phyloP scores from a whole-genome alignment of 2,113 vertebrate genomes.

The Nematolebias whitei region DNA sequence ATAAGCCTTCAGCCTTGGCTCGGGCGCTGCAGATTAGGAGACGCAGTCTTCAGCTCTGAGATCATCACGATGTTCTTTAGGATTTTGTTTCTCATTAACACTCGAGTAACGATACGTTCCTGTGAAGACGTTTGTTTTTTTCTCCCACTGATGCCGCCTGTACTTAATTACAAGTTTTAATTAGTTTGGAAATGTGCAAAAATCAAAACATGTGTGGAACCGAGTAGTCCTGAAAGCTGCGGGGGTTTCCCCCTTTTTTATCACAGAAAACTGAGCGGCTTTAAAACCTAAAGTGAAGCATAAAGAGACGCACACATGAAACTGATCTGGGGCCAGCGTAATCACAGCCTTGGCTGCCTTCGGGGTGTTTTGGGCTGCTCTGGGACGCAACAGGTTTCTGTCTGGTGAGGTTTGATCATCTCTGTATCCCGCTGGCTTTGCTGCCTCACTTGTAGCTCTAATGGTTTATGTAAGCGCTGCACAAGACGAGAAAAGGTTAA shows the following conservation, averaged over 20 bases:
- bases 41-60: conserved; percentile 25
- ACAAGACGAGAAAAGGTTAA: too few relatives aligned
- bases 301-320: conserved; percentile 6
- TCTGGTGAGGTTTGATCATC: conserved; percentile 18
- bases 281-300: not conserved
- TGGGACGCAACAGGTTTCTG: conserved; percentile 46
- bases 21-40: conserved; percentile 35
- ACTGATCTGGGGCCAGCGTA: conserved; percentile 14
- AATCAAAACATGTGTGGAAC: not conserved
- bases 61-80: conserved; percentile 30
- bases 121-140: conserved; percentile 1
- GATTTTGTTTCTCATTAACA: conserved; percentile 36
- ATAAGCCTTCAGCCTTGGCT: conserved; percentile 26
- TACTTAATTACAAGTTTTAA: conserved; percentile 7
- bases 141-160: not conserved
- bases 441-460: conserved; percentile 10
- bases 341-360: conserved; percentile 26
- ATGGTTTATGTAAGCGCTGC: too few relatives aligned
- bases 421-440: not conserved
- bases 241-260: conserved; percentile 5
- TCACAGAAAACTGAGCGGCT: conserved; percentile 1
- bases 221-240: not conserved
- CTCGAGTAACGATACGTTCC: conserved; percentile 5
- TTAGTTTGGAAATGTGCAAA: not conserved
- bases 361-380: conserved; percentile 15